Evolutionary conservation across 2,113 vertebrate genomes (phyloP).

Genomic region (Archilochus colubris): DNA sequence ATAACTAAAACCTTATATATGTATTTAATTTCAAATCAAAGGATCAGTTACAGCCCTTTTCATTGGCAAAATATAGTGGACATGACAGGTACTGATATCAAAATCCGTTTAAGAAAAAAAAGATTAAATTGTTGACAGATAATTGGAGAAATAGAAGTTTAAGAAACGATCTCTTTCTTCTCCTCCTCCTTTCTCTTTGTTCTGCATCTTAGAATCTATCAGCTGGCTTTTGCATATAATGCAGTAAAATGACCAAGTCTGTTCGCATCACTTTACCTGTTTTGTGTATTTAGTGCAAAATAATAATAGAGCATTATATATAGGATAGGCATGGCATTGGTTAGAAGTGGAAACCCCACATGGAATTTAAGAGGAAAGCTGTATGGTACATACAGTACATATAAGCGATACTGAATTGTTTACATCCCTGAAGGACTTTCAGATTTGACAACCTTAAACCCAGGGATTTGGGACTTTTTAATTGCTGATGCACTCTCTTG

Average conservation of each 20-base stretch:
- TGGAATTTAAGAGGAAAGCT: neutral
- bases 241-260: neutral
- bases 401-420: neutral
- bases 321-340: neutral
- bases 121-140: neutral
- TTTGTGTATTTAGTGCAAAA: neutral
- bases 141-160: conserved; percentile 7
- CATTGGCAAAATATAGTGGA: conserved; percentile 19
- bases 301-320: neutral
- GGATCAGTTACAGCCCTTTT: neutral
- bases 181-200: conserved; percentile 31
- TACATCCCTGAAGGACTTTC: conserved; percentile 26
- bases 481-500: conserved; percentile 28
- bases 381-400: fast-evolving
- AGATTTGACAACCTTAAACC: conserved; percentile 36
- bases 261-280: neutral
- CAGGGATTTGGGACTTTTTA: conserved; percentile 5
- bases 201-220: neutral
- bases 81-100: neutral
- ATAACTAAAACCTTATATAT: conserved; percentile 32
- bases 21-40: conserved; percentile 53
- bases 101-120: neutral
- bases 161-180: neutral
- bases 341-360: neutral
- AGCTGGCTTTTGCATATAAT: conserved; percentile 9